Evolutionary conservation across 1,140 invertebrate genomes (phyloP).

Genomic region (Formica exsecta): DNA sequence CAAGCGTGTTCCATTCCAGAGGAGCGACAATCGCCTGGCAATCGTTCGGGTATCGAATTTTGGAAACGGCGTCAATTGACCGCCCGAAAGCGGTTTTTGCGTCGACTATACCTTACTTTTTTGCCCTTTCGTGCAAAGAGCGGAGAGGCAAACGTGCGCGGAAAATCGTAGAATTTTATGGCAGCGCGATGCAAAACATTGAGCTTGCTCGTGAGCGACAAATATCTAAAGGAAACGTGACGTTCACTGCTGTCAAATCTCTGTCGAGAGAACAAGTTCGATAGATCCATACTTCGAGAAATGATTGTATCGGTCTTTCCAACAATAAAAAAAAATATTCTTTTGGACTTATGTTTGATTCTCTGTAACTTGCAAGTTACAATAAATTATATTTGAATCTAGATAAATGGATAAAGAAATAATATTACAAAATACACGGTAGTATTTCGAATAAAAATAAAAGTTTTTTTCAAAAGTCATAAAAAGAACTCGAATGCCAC

Average conservation of each 20-base stretch:
- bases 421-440: background rate
- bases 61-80: slow-evolving; percentile 10
- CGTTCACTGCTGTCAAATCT: background rate
- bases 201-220: slow-evolving; percentile 1
- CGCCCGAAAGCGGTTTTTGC: background rate
- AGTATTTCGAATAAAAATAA: background rate
- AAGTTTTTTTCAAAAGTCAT: background rate
- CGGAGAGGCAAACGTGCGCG: background rate
- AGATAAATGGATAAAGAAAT: background rate
- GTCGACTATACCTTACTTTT: background rate
- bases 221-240: slow-evolving; percentile 9
- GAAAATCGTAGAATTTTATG: slow-evolving; percentile 16
- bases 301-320: background rate
- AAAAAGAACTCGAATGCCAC: slow-evolving; percentile 6
- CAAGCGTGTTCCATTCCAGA: slow-evolving; percentile 9
- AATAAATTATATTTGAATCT: background rate
- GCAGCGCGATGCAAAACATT: background rate
- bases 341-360: background rate
- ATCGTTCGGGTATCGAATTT: slow-evolving; percentile 19
- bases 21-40: background rate
- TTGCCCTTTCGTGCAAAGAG: background rate
- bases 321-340: background rate
- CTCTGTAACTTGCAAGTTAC: background rate
- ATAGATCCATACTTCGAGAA: background rate
- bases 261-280: background rate